These are phyloP conservation scores for Nansenia antarctica DNA, from an alignment of 2,113 vertebrate genomes.

Conservation along the genomic window DNA sequence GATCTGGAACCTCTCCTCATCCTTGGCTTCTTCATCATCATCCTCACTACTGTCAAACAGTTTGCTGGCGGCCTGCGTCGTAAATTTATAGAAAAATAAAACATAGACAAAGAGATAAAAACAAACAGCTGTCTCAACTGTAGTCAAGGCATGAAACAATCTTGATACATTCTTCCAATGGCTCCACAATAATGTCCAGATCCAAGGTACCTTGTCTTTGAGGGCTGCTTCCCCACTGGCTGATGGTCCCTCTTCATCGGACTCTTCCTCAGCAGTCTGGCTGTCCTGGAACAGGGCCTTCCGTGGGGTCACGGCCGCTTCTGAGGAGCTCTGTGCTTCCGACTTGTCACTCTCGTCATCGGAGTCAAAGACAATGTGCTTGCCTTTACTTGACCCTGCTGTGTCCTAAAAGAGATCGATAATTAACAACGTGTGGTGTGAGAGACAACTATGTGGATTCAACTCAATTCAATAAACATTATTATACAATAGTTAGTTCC, in stretches of 20 bases:
- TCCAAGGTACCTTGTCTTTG: conserved; percentile 40
- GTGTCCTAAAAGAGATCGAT: conserved; percentile 72
- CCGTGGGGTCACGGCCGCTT: neutral
- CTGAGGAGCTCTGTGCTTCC: neutral
- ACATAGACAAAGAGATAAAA: neutral
- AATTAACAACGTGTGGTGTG: too few relatives aligned
- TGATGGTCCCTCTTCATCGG: conserved; percentile 28
- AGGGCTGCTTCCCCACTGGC: neutral
- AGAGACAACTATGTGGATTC: too few relatives aligned
- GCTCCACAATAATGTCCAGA: neutral
- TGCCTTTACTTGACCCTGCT: conserved; percentile 65
- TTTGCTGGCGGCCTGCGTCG: conserved; percentile 51
- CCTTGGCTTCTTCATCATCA: conserved; percentile 62
- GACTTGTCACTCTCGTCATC: conserved; percentile 63
- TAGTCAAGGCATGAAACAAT: neutral
- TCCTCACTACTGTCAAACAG: conserved; percentile 86
- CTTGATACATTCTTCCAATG: neutral
- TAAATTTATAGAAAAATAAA: neutral
- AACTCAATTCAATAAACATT: too few relatives aligned
- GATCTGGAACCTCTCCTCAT: conserved; percentile 79
- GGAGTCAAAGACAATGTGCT: conserved; percentile 86
- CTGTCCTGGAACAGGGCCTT: conserved; percentile 46
- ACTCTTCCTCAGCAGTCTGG: conserved; percentile 44
- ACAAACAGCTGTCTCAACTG: too few relatives aligned
- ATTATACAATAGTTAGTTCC: too few relatives aligned